Base-by-base conservation (phyloP, 2,888 invertebrate genomes). In the Balanococcus diminutus region DNA sequence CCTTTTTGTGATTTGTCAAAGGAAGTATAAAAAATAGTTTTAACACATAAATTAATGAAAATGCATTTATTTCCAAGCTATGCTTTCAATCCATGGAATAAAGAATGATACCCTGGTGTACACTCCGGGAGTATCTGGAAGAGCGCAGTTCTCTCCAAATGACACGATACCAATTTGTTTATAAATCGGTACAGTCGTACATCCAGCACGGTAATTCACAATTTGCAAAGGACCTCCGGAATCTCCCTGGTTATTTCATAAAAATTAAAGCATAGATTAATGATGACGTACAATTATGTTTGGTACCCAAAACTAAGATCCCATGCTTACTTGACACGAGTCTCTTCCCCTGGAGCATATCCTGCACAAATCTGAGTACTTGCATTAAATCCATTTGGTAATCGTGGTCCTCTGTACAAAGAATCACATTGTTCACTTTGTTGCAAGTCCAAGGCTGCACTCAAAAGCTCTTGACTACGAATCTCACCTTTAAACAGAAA, bases 201-300 rank as follows among this genome's bases (percentile, higher is more conserved):
- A 93, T 39, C 88, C 85, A 36, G 88, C 88, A 16, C 87, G 87
- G 1, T 22, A 46, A 31, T 75, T 75, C 0, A 11, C 81, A 6
- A 91, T 88, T 82, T 91, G 91, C 0, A 95, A 90, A 0, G 95
- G 95, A 0, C 94, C 94, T 0, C 95, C 95, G 25, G 94, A 94
- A 89, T 95, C 95, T 67, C 95, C 95, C 93, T 94, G 56, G 14
- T 51, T n/a, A 19, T 51, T 51, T 16, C 25, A 25, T 4, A 82
- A 82, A 56, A 5, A 56, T 32, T 8, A 31, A 81, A 32, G 22
- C 36, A 81, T 81, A n/a, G n/a, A 81, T 81, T 4, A 31, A 28
- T 28, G 14, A 2, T 31, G 5, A 81, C 81, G 5, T 32, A 51
- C n/a, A 51, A 6, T 3, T n/a, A 51, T 3, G 3, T 51, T 6